A percentile compares a stretch with the other conserved stretches of the same genome.
phyloP scores from a whole-genome alignment of 2,797 vertebrate genomes.

The Brotula barbata region DNA sequence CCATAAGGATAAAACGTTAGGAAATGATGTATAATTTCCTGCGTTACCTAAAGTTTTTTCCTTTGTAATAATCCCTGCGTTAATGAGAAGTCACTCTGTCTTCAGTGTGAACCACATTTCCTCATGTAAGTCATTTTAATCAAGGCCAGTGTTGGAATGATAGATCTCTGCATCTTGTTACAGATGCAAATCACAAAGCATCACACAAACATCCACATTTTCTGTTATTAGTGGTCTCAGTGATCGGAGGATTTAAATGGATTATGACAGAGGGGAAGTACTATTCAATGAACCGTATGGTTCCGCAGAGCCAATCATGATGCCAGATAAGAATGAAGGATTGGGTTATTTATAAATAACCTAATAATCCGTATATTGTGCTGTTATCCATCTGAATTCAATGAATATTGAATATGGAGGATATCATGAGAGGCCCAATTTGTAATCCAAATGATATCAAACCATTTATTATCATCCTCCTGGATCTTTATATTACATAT shows the following conservation, averaged over 20 bases:
- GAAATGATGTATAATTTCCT: conserved; percentile 65
- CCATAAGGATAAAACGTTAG: conserved; percentile 55
- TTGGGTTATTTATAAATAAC: conserved; percentile 3
- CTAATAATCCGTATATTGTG: conserved; percentile 1
- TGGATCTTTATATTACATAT: conserved; percentile 7
- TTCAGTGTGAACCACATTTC: conserved; percentile 51
- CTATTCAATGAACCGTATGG: neutral
- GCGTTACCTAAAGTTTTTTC: conserved; percentile 59
- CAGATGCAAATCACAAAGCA: conserved; percentile 23
- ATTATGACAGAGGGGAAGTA: conserved; percentile 7
- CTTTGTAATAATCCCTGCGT: conserved; percentile 67
- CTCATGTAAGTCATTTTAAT: conserved; percentile 52
- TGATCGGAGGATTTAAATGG: conserved; percentile 37
- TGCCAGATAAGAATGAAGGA: neutral
- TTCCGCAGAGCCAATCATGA: conserved; percentile 4
- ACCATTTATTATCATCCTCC: neutral
- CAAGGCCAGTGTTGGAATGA: conserved; percentile 37
- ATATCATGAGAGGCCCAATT: neutral
- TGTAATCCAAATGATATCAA: conserved; percentile 8
- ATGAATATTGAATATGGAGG: neutral
- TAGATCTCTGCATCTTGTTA: conserved; percentile 17
- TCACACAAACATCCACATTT: conserved; percentile 14
- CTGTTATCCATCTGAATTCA: neutral
- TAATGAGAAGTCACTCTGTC: conserved; percentile 44
- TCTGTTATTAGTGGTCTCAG: conserved; percentile 12